A percentile compares a stretch with the other conserved stretches of the same genome.
phyloP scores from a whole-genome alignment of 1,140 invertebrate species.

The Anagrus nilaparvatae region DNA sequence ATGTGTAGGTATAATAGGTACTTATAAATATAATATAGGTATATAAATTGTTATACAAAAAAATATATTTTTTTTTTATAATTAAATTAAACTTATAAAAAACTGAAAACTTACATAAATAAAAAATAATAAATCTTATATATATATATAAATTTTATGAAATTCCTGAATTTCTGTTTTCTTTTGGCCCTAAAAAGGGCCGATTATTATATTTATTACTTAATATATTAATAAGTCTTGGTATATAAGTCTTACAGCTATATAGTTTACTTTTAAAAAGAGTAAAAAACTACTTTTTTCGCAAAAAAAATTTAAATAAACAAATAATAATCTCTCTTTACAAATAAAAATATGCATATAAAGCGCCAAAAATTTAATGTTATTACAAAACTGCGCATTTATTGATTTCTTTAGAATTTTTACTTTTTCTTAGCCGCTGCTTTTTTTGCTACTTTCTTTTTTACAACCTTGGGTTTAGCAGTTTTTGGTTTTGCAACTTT shows the following conservation, averaged over 20 bases:
- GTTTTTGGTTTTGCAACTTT: not conserved
- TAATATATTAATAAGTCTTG: too few relatives aligned
- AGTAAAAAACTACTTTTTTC: too few relatives aligned
- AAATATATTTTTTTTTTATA: slow-evolving; percentile 8
- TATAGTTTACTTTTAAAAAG: not conserved
- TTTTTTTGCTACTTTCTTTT: not conserved
- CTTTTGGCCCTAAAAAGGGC: slow-evolving; percentile 17
- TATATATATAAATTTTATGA: slow-evolving; percentile 5
- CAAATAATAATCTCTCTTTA: not conserved
- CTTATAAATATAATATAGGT: not conserved
- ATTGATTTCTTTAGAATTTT: not conserved
- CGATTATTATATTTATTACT: slow-evolving; percentile 4
- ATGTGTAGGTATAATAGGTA: not conserved
- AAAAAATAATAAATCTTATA: slow-evolving; percentile 3
- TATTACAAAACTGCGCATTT: not conserved
- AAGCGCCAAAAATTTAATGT: not conserved
- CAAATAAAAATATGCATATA: not conserved
- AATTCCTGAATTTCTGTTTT: not conserved
- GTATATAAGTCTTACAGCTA: not conserved
- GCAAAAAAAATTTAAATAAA: not conserved
- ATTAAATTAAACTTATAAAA: slow-evolving; percentile 4
- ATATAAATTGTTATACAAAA: slow-evolving; percentile 6
- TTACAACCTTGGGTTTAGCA: not conserved
- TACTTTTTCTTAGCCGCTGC: slow-evolving; percentile 12
- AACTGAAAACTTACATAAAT: slow-evolving; percentile 1